Conservation (phyloP, 2,113 vertebrate species). For the Pachypanchax playfairii region DNA sequence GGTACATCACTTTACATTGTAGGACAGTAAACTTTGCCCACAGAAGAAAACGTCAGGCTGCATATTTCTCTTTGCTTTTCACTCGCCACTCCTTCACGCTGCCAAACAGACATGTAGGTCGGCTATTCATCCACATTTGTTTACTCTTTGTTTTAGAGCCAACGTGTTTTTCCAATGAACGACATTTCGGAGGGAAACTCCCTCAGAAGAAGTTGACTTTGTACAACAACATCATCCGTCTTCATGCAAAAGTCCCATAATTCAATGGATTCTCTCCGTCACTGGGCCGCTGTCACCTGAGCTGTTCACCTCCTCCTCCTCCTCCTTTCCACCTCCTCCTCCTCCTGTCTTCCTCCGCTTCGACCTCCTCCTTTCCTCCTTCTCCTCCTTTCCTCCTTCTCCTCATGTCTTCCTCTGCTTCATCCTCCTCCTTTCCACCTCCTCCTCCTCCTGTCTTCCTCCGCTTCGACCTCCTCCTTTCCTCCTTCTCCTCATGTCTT, state of each 20-base stretch:
- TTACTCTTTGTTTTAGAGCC: slow-evolving; percentile 52
- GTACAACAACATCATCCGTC: slow-evolving; percentile 45
- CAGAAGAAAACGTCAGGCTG: slow-evolving; percentile 30
- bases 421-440: no score
- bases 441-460: no score
- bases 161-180: slow-evolving; percentile 55
- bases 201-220: slow-evolving; percentile 57
- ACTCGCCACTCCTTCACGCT: slow-evolving; percentile 44
- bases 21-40: slow-evolving; percentile 31
- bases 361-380: no score
- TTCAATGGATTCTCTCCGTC: slow-evolving; percentile 23
- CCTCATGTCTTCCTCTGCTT: no score
- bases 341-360: no score
- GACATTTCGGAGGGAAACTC: slow-evolving; percentile 53
- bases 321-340: background rate
- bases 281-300: slow-evolving; percentile 16
- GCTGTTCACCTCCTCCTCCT: background rate
- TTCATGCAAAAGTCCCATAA: slow-evolving; percentile 46
- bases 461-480: no score
- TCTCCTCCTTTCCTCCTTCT: no score
- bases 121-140: slow-evolving; percentile 49
- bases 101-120: slow-evolving; percentile 40
- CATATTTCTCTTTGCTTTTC: slow-evolving; percentile 37
- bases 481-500: no score
- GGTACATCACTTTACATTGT: slow-evolving; percentile 1